Percentiles rank a stretch among this genome's conserved stretches.
phyloP scores from a whole-genome alignment of 2,888 invertebrate species.

The Tetanocera ferruginea region DNA sequence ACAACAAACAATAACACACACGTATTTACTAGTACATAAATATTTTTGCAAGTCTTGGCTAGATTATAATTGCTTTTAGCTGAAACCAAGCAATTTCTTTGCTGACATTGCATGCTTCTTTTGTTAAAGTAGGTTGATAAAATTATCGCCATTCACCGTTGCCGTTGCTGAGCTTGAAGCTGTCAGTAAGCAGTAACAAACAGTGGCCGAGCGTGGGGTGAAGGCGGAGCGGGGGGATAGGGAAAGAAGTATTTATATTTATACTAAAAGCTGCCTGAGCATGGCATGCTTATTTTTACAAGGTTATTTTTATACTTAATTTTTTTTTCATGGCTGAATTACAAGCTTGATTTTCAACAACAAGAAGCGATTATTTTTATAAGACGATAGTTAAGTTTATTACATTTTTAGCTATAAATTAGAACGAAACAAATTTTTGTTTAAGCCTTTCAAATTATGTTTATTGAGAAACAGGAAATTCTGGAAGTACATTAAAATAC shows the following conservation, averaged over 20 bases:
- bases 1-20: slow-evolving; percentile 1
- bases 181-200: not conserved
- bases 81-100: slow-evolving; percentile 3
- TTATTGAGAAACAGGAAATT: too few species aligned
- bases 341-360: too few species aligned
- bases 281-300: too few species aligned
- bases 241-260: not conserved
- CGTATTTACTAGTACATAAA: slow-evolving; percentile 20
- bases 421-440: too few species aligned
- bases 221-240: not conserved
- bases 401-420: too few species aligned
- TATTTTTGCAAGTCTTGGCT: slow-evolving; percentile 10
- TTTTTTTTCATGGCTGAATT: too few species aligned
- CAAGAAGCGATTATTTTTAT: too few species aligned
- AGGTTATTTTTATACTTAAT: too few species aligned
- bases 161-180: not conserved
- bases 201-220: not conserved
- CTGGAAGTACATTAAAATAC: too few species aligned
- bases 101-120: not conserved
- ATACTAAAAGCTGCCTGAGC: too few species aligned
- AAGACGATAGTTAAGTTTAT: too few species aligned
- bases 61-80: slow-evolving; percentile 12
- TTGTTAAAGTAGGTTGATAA: not conserved
- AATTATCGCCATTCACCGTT: not conserved
- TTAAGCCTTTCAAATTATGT: too few species aligned